phyloP scores from a whole-genome alignment of 2,797 vertebrate species.

The Halcyon badia region DNA sequence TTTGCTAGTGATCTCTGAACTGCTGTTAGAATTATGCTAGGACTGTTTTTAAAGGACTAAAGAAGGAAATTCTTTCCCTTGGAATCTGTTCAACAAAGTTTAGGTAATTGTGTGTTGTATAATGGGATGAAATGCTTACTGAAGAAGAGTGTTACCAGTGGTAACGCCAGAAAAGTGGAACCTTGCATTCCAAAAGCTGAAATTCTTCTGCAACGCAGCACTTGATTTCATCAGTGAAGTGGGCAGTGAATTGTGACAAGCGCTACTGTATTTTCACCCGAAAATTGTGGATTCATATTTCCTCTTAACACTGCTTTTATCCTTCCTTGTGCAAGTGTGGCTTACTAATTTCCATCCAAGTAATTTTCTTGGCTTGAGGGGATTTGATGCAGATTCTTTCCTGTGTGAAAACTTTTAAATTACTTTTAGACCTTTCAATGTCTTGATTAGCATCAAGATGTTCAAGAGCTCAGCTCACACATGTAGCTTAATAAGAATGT shows the following conservation, averaged over 20 bases:
- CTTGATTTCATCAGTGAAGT: background rate
- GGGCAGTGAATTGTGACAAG: fast-evolving
- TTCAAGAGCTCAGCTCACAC: background rate
- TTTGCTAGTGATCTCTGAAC: background rate
- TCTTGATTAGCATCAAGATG: background rate
- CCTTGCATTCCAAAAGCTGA: background rate
- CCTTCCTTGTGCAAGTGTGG: background rate
- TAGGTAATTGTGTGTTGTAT: background rate
- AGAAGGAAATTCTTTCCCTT: background rate
- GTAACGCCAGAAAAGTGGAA: background rate
- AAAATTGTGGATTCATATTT: background rate
- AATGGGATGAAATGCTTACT: background rate
- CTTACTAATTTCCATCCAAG: background rate
- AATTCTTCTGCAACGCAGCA: background rate
- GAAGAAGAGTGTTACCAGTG: background rate
- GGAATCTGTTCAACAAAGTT: background rate
- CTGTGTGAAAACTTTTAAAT: background rate
- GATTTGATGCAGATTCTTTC: background rate
- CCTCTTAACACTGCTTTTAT: background rate
- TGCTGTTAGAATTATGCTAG: background rate
- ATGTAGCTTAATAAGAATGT: background rate
- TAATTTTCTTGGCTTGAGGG: background rate
- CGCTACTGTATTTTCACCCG: background rate
- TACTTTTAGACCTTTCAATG: background rate
- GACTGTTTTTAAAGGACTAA: background rate